These are phyloP conservation scores for Lysandra bellargus DNA, from an alignment of 2,888 invertebrate genomes.

Conservation along the genomic window DNA sequence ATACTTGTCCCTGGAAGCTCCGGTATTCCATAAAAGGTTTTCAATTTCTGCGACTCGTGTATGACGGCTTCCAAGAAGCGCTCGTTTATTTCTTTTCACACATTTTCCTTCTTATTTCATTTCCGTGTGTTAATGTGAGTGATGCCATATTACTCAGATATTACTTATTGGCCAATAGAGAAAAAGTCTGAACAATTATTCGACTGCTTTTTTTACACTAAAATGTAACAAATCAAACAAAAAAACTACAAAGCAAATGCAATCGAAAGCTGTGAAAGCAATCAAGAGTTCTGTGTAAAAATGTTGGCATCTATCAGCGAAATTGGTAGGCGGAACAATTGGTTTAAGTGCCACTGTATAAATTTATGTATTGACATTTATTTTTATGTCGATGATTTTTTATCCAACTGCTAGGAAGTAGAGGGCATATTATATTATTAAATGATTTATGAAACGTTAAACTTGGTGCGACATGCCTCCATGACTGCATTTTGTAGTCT, in stretches of 20 bases:
- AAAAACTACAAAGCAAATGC: background rate
- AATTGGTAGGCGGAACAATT: background rate
- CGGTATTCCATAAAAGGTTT: constrained; percentile 16
- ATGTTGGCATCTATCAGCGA: background rate
- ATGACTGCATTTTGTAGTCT: no score
- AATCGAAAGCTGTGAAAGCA: background rate
- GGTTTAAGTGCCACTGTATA: background rate
- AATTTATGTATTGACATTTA: background rate
- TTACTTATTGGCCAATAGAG: background rate
- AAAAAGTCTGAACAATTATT: background rate
- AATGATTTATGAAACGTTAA: no score
- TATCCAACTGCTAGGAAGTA: no score
- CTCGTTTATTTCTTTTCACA: constrained; percentile 1
- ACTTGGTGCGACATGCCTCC: no score
- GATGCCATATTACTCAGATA: background rate
- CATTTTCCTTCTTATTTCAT: background rate
- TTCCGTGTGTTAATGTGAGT: background rate
- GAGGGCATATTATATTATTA: no score
- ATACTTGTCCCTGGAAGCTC: constrained; percentile 2
- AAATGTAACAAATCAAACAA: background rate
- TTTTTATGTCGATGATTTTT: background rate
- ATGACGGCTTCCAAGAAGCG: background rate
- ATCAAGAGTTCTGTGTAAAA: constrained; percentile 11
- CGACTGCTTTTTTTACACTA: background rate
- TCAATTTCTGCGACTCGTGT: constrained; percentile 4